Base-by-base conservation (phyloP, 1,140 invertebrate species). In the Thalassaphorura encarpata region DNA sequence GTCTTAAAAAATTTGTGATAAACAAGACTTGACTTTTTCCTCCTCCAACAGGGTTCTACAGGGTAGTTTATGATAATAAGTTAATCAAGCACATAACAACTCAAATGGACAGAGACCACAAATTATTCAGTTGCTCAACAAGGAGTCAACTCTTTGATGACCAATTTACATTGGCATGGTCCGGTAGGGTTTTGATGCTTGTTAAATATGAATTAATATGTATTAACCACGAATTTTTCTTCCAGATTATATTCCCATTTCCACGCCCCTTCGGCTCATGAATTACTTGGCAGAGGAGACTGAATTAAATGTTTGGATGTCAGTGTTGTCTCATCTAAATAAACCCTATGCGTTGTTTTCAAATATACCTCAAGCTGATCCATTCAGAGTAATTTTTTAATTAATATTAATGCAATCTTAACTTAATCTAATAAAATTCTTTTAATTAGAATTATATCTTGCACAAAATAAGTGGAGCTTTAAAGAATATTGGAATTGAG, bases 91-190 rank as follows among this genome's bases (percentile, higher is more conserved):
- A 49, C 1, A 47, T 59, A n/a, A 16, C 29, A 18, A 16, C 33
- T 2, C 57, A 59, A 46, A 19, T 59, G 19, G 36, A 54, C n/a
- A n/a, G 16, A 26, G 33, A 59, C 31, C n/a, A 45, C 8, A 45
- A 3, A 23, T 23, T 59, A 3, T 54, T 62, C 18, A 55, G 39
- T 24, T 24, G 42, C 1, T 31, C 55, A n/a, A 58, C 52, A 23
- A 43, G 56, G 31, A 29, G 42, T 40, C 60, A 62, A 48, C 27
- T 62, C 21, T 24, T 62, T 16, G 56, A 62, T 43, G 60, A 62
- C 42, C 58, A 62, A 27, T 58, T 62, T 33, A 51, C 33, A 29
- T 29, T 51, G 11, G 56, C 56, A 0, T 51, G 23, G 24, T 18
- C 41, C 23, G 28, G 54, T 33, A 50, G n/a, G 31, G 16, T 11